Percentiles rank a stretch among this genome's conserved stretches.
Conservation (phyloP, 64 coral and sea anemone genomes). For the Stylophora pistillata region DNA sequence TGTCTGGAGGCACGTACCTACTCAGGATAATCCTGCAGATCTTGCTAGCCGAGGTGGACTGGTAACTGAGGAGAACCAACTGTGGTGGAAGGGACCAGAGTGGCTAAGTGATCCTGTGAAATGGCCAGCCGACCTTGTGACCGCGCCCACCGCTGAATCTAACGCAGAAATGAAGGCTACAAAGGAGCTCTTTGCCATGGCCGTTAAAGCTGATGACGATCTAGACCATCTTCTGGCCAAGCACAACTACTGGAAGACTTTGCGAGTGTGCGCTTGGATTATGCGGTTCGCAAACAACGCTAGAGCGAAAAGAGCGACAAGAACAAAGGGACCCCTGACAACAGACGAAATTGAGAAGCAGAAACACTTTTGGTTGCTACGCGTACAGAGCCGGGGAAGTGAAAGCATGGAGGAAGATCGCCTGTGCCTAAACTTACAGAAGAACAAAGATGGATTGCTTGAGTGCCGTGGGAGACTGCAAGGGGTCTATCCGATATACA, state of each 20-base stretch:
- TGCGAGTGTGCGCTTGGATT: constrained; percentile 40
- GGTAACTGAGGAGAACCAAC: background rate
- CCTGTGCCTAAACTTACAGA: constrained; percentile 24
- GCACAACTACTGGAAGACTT: constrained; percentile 30
- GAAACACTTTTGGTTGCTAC: constrained; percentile 3
- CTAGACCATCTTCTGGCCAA: constrained; percentile 30
- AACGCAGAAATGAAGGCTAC: constrained; percentile 18
- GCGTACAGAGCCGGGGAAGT: constrained; percentile 4
- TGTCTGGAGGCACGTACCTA: constrained; percentile 56
- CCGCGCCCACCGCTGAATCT: background rate
- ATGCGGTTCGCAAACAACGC: constrained; percentile 35
- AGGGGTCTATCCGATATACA: constrained; percentile 34
- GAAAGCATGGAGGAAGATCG: constrained; percentile 6
- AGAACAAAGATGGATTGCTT: too few species aligned
- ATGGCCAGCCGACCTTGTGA: background rate
- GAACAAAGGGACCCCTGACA: constrained; percentile 14
- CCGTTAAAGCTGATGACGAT: background rate
- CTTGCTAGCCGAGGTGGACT: constrained; percentile 38
- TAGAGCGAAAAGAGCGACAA: background rate
- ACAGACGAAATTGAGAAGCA: constrained; percentile 27
- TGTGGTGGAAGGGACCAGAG: too few species aligned
- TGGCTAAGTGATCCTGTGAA: constrained; percentile 32
- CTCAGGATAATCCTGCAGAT: constrained; percentile 52
- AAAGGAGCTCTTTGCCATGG: constrained; percentile 31
- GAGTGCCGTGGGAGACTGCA: constrained; percentile 48